Evolutionary conservation across 2,113 vertebrate genomes (phyloP), one percentile per base, ranked within the genome.

Genomic region (Arenaria interpres): DNA sequence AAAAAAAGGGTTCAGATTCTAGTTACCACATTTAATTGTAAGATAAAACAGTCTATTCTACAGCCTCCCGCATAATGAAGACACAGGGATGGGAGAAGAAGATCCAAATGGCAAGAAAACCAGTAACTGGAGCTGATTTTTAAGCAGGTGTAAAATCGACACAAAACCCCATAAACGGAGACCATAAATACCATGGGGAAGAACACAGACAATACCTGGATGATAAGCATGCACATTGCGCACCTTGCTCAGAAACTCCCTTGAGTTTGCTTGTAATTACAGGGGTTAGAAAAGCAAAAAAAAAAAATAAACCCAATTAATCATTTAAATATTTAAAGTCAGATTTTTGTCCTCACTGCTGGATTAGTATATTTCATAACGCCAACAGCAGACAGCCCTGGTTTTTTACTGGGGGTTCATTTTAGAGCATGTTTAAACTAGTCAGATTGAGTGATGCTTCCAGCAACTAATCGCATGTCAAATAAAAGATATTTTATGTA

Each of bases 401-500:
- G 22, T 97, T 98, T 93, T 97, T 97, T 89, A 95, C 96, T 82
- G 85, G 98, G 98, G 98, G 97, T 97, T 98, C 98, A 98, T 98
- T 98, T 98, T 69, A 98, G 98, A 98, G 97, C 98, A 93, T 98
- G 98, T 98, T 98, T 98, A 98, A 98, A 98, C 98, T 98, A 98
- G 98, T 98, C 98, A 98, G 97, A 98, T 98, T 98, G 98, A 98
- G 97, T 98, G 98, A 98, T 98, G 98, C 98, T 98, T 98, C 98
- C 92, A 98, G 98, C 98, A 98, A 99, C 98, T 99, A 98, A 99
- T 99, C 98, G 96, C 97, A 97, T 98, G 98, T 98, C 98, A 99
- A 98, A 99, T 98, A 98, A 98, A 98, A 98, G 98, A 98, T 98
- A 98, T 98, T 98, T 98, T 98, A 98, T 98, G 98, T 98, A 98